Base-by-base conservation (phyloP, 2,888 invertebrate species). In the Philhelius pedissequus region DNA sequence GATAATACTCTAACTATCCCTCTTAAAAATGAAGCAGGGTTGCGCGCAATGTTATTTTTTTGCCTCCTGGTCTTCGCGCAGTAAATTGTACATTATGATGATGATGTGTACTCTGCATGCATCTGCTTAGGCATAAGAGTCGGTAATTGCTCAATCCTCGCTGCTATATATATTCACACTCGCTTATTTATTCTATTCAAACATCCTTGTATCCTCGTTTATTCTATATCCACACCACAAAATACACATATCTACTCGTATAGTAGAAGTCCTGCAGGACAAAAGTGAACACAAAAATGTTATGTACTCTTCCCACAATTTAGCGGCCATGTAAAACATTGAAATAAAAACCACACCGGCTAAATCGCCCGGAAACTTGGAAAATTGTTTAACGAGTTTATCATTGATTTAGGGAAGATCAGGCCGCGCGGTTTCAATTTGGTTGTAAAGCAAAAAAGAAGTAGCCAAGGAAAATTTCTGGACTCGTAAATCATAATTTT, bases 401-500 rank as follows among this genome's bases (percentile, higher is more conserved):
- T 84, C 84, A 84, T 84, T 70, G 84, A 84, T 84, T 84, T 80
- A 80, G 62, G 80, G 80, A 84, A 75, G 84, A 84, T 84, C 84
- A 71, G 60, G 52, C n/a, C 56, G 64, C 56, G 64, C 70, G 32
- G 43, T 62, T 70, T 79, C 50, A 70, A 74, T 74, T 78, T 78
- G 78, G 78, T 78, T 69, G 74, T 38, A 18, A 56, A 11, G 22
- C 18, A 18, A 13, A 3, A 43, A 18, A 58, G n/a, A 56, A 11
- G 22, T n/a, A 18, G 15, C 4, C 43, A 18, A 58, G n/a, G 52
- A 30, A 68, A 80, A 70, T 71, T 52, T 32, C 45, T 70, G 75
- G 70, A 73, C 68, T 83, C 86, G 86, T 87, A 86, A 83, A 86
- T 87, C 86, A 86, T 87, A 87, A 87, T 87, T 87, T 86, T 87